These are phyloP conservation scores for Umimayanthus kanabou DNA, from an alignment of 92 coral and sea anemone species.

Conservation along the genomic window DNA sequence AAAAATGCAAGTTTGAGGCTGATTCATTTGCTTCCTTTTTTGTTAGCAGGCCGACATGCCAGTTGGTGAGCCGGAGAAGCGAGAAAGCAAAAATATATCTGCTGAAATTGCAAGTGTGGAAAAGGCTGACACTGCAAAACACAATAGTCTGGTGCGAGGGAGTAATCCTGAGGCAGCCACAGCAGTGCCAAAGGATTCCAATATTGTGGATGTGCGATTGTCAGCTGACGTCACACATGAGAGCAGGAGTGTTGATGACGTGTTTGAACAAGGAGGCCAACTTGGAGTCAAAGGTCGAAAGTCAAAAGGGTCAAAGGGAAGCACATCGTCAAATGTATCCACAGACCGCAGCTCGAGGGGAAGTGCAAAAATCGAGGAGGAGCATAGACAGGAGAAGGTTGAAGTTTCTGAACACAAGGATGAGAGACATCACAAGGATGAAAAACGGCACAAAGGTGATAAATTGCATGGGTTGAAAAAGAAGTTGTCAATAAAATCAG, in stretches of 20 bases:
- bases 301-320: slow-evolving; percentile 11
- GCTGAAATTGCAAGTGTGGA: neutral
- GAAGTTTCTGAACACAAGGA: slow-evolving; percentile 9
- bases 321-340: slow-evolving; percentile 9
- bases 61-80: no score
- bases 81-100: no score
- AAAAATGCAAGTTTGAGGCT: no score
- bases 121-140: neutral
- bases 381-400: neutral
- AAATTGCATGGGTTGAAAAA: slow-evolving; percentile 26
- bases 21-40: no score
- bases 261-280: neutral
- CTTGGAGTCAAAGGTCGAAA: neutral
- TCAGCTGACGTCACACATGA: neutral
- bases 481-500: slow-evolving; percentile 20
- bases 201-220: neutral
- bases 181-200: no score
- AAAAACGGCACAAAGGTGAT: slow-evolving; percentile 23
- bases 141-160: no score
- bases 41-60: no score
- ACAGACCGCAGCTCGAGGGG: slow-evolving; percentile 34
- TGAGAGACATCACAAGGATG: slow-evolving; percentile 12
- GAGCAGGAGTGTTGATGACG: neutral
- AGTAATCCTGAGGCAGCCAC: no score
- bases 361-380: slow-evolving; percentile 29